Percentiles rank a stretch among this genome's conserved stretches.
Evolutionary conservation across 2,113 vertebrate genomes (phyloP).

Genomic region (Anas platyrhynchos): DNA sequence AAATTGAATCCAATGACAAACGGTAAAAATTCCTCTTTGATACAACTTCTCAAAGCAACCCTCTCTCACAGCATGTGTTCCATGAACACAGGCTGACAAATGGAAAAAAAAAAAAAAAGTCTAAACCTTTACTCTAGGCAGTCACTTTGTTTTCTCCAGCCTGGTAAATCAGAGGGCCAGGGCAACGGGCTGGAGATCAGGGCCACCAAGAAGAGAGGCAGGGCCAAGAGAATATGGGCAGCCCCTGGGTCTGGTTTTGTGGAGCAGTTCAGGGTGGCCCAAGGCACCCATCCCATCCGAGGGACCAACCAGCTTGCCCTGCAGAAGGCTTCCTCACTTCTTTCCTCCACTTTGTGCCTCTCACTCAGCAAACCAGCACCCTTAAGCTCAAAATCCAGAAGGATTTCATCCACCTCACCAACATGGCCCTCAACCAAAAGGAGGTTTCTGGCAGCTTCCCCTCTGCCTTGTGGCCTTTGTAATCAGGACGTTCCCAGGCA

Average conservation of each 20-base stretch:
- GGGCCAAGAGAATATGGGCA: not conserved
- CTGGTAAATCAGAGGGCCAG: not conserved
- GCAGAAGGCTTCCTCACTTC: not conserved
- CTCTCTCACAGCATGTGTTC: not conserved
- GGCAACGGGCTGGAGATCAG: not conserved
- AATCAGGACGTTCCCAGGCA: not conserved
- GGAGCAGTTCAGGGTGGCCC: not conserved
- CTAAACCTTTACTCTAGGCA: not conserved
- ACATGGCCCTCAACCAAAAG: not conserved
- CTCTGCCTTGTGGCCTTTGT: not conserved
- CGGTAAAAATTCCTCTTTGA: not conserved
- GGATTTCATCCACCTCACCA: not conserved
- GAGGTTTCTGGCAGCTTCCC: not conserved
- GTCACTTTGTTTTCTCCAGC: not conserved
- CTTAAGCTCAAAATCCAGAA: not conserved
- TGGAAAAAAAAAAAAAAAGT: not conserved
- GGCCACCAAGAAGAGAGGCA: not conserved
- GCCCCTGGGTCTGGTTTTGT: not conserved
- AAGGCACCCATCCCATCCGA: not conserved
- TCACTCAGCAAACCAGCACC: not conserved
- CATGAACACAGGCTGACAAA: not conserved
- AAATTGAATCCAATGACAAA: not conserved
- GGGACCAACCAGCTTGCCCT: not conserved
- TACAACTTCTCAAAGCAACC: not conserved
- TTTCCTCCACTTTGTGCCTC: not conserved